phyloP scores from a whole-genome alignment of 2,888 invertebrate species.

The Drosophila dives region DNA sequence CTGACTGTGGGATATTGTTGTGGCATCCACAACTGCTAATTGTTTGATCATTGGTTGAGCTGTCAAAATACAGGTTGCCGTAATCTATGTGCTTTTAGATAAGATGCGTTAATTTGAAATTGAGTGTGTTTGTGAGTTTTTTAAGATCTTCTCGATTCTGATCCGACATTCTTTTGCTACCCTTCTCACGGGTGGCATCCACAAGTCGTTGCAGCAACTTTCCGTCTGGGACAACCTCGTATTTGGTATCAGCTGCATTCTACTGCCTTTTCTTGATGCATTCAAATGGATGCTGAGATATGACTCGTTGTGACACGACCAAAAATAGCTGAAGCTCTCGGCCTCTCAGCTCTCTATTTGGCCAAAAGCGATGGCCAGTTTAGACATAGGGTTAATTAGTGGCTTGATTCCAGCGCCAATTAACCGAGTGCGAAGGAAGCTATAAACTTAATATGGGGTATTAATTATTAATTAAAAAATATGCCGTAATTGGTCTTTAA shows the following conservation, averaged over 20 bases:
- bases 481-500: constrained; percentile 39
- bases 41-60: constrained; percentile 69
- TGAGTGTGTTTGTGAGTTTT: constrained; percentile 8
- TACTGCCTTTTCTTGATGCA: constrained; percentile 5
- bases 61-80: constrained; percentile 70
- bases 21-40: constrained; percentile 57
- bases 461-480: constrained; percentile 36
- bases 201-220: constrained; percentile 7
- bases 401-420: constrained; percentile 22
- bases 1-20: constrained; percentile 27
- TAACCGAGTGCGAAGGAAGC: constrained; percentile 36
- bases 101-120: constrained; percentile 69
- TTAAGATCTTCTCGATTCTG: constrained; percentile 28
- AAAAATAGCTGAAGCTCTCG: constrained; percentile 14
- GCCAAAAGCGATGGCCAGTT: constrained; percentile 8
- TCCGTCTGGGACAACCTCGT: neutral
- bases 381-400: constrained; percentile 33
- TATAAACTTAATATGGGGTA: constrained; percentile 25
- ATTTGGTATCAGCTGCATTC: constrained; percentile 39
- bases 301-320: constrained; percentile 12
- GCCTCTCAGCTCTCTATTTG: constrained; percentile 10
- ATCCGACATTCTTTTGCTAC: constrained; percentile 26
- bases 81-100: constrained; percentile 75
- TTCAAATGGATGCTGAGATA: constrained; percentile 28
- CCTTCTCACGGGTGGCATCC: constrained; percentile 65